Percentiles rank a stretch among this genome's conserved stretches.
Evolutionary conservation across 2,797 vertebrate species (phyloP).

Genomic region (Cetoscarus ocellatus): DNA sequence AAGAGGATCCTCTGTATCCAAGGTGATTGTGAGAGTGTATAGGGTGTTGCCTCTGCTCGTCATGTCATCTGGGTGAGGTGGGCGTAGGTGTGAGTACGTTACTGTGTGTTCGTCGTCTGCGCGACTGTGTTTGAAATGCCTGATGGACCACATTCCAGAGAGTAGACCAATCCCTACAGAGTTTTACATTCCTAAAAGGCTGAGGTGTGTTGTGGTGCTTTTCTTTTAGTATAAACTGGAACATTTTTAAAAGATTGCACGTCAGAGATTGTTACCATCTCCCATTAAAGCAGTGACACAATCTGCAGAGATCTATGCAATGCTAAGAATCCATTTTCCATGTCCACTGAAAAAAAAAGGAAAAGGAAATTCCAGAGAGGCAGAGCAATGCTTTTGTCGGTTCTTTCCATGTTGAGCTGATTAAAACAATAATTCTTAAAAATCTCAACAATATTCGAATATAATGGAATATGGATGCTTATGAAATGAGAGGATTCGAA

Average conservation of each 20-base stretch:
- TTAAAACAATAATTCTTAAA: too few species aligned
- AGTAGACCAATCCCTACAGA: constrained; percentile 43
- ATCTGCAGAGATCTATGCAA: background rate
- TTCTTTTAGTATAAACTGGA: background rate
- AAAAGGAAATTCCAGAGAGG: too few species aligned
- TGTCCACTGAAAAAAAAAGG: background rate
- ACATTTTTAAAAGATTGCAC: constrained; percentile 23
- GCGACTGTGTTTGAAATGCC: constrained; percentile 54
- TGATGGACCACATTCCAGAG: constrained; percentile 75
- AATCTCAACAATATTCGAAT: too few species aligned
- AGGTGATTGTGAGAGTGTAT: constrained; percentile 15
- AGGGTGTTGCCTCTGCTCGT: constrained; percentile 49
- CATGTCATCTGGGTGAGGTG: constrained; percentile 42
- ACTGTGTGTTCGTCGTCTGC: background rate
- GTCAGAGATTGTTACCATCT: background rate
- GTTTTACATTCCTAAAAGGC: constrained; percentile 34
- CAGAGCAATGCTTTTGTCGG: too few species aligned
- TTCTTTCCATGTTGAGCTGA: too few species aligned
- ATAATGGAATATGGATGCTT: too few species aligned
- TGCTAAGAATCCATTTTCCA: background rate
- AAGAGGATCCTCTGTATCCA: background rate
- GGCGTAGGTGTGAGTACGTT: constrained; percentile 1
- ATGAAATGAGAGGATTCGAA: too few species aligned
- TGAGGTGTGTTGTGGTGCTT: constrained; percentile 10
- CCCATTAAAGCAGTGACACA: background rate